Evolutionary conservation across 1,140 invertebrate genomes (phyloP), one percentile per base, ranked within the genome.

Genomic region (Aphis gossypii): DNA sequence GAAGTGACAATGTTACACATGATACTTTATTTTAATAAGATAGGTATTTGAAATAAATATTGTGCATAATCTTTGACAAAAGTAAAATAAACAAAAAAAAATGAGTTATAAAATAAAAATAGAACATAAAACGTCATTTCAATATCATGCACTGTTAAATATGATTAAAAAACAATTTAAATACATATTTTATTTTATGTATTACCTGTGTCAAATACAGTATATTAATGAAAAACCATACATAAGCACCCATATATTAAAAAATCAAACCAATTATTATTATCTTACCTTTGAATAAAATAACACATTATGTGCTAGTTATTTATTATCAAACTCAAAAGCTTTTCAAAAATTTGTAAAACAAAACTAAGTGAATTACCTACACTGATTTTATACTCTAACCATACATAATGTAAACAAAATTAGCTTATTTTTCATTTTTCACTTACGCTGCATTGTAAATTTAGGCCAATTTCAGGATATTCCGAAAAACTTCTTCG

Each of bases 401-500:
- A 30, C 89, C 56, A 90, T 68, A 90, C 35, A 14, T 90, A 60
- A 90, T 90, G 54, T 90, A 90, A 90, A 90, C 89, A 90, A 90
- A 90, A 90, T 90, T 90, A 90, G 89, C 89, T 90, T 41, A 56
- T 56, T 51, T 44, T 60, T 41, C 38, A 87, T 46, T 90, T 82
- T 86, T 84, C 7, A 93, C 92, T 93, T 93, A 93, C 92, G 54
- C 44, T 93, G 48, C 91, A 93, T 83, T 84, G 91, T 93, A 93
- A 25, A 84, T 93, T 93, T 9, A 93, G 38, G 82, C 92, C 92
- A 41, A 93, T 86, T 86, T 93, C 92, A 54, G 92, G 82, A 84
- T 86, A 93, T 54, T 93, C 92, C 21, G 92, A 93, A 86, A 93
- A 93, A 93, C 92, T 93, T 21, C 92, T 93, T 14, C 92, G 92